These are phyloP conservation scores for Pseudorectes ferrugineus DNA, from an alignment of 2,113 vertebrate species.

Conservation along the genomic window DNA sequence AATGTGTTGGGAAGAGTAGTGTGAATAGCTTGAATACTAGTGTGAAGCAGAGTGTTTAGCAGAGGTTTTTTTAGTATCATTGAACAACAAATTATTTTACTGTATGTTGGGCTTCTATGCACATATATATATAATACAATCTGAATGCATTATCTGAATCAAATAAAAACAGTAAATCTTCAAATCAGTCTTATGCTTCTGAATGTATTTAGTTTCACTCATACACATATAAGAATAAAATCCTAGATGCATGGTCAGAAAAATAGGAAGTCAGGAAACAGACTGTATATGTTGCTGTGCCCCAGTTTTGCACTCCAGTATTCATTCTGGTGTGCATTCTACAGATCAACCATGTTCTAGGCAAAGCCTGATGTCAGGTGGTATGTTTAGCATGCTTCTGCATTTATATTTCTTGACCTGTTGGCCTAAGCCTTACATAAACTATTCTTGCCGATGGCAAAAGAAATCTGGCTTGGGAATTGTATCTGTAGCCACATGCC, in stretches of 20 bases:
- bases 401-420: constrained; percentile 59
- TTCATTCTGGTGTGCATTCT: not conserved
- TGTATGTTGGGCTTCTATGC: not conserved
- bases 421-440: constrained; percentile 56
- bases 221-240: not conserved
- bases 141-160: not conserved
- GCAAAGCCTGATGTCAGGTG: constrained; percentile 6
- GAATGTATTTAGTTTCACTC: not conserved
- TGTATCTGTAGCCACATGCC: constrained; percentile 26
- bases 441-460: constrained; percentile 63
- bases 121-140: not conserved
- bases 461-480: constrained; percentile 35
- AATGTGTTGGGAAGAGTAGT: not conserved
- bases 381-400: constrained; percentile 45
- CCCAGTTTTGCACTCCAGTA: not conserved
- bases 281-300: not conserved
- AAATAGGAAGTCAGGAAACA: not conserved
- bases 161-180: not conserved
- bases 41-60: not conserved
- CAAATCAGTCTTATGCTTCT: not conserved
- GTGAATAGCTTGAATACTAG: not conserved
- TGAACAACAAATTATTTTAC: not conserved
- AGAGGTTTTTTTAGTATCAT: not conserved
- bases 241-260: not conserved
- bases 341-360: not conserved